A percentile compares a stretch with the other conserved stretches of the same genome.
These are phyloP conservation scores for Thereva nobilitata DNA, from an alignment of 2,888 invertebrate species.

Conservation along the genomic window DNA sequence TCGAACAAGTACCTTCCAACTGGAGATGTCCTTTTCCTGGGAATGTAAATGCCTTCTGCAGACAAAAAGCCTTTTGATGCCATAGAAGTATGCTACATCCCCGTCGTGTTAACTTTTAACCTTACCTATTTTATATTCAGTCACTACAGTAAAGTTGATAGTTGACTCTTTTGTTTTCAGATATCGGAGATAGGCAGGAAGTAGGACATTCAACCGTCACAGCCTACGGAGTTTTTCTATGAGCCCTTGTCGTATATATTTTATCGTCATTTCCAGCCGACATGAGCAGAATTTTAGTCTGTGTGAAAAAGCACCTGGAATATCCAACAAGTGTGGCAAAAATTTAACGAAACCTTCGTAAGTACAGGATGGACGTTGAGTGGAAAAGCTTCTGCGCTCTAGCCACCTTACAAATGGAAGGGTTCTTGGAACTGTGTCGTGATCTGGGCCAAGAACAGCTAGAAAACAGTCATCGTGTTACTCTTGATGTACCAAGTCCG, in stretches of 20 bases:
- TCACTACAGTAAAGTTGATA: slow-evolving; percentile 1
- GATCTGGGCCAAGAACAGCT: slow-evolving; percentile 34
- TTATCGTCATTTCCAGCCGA: neutral
- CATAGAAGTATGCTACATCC: too few relatives aligned
- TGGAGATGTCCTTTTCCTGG: too few relatives aligned
- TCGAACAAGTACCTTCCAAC: too few relatives aligned
- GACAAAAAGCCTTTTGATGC: too few relatives aligned
- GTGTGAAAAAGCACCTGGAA: neutral
- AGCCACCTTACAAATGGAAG: neutral
- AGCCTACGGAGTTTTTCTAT: too few relatives aligned
- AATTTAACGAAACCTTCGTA: slow-evolving; percentile 1
- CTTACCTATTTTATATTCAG: too few relatives aligned
- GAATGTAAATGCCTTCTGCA: too few relatives aligned
- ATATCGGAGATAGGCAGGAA: slow-evolving; percentile 3
- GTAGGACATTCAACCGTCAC: neutral
- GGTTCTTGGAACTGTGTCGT: slow-evolving; percentile 20
- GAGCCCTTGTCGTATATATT: neutral
- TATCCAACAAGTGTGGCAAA: neutral
- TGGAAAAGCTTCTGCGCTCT: slow-evolving; percentile 24
- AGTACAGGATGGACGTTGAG: neutral
- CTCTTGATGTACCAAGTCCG: slow-evolving; percentile 27
- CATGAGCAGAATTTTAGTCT: slow-evolving; percentile 4
- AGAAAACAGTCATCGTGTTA: slow-evolving; percentile 28
- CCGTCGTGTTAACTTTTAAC: too few relatives aligned
- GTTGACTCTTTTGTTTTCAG: neutral